These are phyloP conservation scores for Pipra filicauda DNA, from an alignment of 2,113 vertebrate genomes.

Conservation along the genomic window DNA sequence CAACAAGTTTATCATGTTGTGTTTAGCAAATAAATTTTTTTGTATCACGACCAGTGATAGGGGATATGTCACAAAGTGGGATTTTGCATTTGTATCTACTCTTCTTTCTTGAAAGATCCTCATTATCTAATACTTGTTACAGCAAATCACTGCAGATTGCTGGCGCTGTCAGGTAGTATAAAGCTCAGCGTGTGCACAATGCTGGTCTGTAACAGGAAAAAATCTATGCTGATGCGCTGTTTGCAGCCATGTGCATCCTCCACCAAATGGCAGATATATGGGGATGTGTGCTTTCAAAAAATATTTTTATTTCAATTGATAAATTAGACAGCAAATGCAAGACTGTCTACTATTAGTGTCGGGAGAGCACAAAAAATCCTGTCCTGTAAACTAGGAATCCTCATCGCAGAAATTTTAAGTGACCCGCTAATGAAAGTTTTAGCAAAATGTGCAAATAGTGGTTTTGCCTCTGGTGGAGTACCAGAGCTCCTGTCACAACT, in stretches of 20 bases:
- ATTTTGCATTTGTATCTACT: neutral
- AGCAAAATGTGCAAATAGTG: neutral
- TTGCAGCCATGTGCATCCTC: neutral
- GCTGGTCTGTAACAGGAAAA: conserved; percentile 2
- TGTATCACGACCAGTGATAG: neutral
- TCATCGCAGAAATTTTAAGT: neutral
- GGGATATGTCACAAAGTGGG: neutral
- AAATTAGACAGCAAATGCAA: neutral
- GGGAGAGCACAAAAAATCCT: neutral
- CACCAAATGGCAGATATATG: neutral
- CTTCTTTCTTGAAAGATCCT: neutral
- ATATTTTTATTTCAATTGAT: neutral
- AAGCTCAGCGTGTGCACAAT: neutral
- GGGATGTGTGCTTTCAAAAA: neutral
- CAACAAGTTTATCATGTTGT: neutral
- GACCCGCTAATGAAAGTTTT: neutral
- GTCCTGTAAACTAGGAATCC: neutral
- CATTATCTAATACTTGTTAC: neutral
- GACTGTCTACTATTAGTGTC: neutral
- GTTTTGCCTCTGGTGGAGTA: neutral
- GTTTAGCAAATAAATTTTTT: neutral
- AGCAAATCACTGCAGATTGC: neutral
- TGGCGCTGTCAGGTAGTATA: conserved; percentile 7
- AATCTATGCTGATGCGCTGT: fast-evolving
- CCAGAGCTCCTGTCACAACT: neutral